phyloP scores from a whole-genome alignment of 2,888 invertebrate species.

The Agapostemon virescens region DNA sequence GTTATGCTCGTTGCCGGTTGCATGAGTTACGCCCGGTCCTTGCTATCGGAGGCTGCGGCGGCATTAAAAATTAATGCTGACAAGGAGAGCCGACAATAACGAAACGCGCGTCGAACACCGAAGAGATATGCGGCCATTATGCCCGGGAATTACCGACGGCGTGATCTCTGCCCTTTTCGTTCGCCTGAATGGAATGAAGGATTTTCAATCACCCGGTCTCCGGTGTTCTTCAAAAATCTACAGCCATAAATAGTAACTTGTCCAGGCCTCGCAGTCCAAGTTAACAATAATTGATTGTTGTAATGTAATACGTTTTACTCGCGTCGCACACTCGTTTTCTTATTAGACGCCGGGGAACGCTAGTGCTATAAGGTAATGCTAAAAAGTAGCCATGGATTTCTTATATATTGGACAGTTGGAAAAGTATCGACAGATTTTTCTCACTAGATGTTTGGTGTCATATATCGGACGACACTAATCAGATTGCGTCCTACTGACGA shows the following conservation, averaged over 20 bases:
- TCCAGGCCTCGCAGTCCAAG: neutral
- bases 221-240: constrained; percentile 20
- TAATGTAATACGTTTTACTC: constrained; percentile 17
- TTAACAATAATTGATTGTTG: constrained; percentile 37
- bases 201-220: constrained; percentile 32
- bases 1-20: constrained; percentile 23
- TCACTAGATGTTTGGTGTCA: no score
- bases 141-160: constrained; percentile 33
- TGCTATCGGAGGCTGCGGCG: constrained; percentile 4
- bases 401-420: no score
- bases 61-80: constrained; percentile 25
- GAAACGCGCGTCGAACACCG: constrained; percentile 39
- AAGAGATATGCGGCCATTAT: constrained; percentile 46
- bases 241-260: constrained; percentile 12
- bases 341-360: neutral
- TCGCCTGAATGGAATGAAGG: constrained; percentile 30
- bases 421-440: no score
- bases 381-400: neutral
- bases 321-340: neutral
- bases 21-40: constrained; percentile 36
- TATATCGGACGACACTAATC: no score
- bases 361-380: no score
- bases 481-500: no score
- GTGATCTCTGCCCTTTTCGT: constrained; percentile 33
- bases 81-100: constrained; percentile 43